Base-by-base conservation (phyloP, 1,140 invertebrate species). In the Bombus waltoni region DNA sequence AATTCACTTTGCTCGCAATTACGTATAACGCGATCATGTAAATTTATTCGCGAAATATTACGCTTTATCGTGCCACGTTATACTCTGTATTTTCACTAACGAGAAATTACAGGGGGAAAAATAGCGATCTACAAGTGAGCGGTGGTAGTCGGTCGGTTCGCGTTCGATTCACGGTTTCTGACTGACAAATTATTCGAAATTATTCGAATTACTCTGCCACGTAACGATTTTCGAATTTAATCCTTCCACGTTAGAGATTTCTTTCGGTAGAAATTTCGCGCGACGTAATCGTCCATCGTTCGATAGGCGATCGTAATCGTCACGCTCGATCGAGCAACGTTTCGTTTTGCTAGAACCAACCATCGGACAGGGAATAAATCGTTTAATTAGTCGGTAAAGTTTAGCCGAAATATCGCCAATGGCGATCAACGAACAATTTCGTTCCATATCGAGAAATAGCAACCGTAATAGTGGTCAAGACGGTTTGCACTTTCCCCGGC, bases 371-470 rank as follows among this genome's bases (percentile, higher is more conserved):
- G n/a, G 35, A 70, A 70, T 4, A 11, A 44, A 53, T 2, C 11
- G 66, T 53, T 70, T 47, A 38, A 87, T 88, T 83, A 75, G 32
- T 74, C 15, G 59, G 32, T n/a, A 42, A 28, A 40, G 15, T 35
- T n/a, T 35, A 42, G 40, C 18, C 13, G 35, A 13, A 35, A 75
- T 71, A 75, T 59, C 5, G 38, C 65, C 71, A 9, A 9, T n/a
- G 44, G 47, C 10, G 47, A 59, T 84, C 75, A 18, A 35, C 68
- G 18, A 62, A 82, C 83, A 84, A 88, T 93, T 92, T 93, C 77
- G 83, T 93, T 92, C 83, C 87, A 88, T 89, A 88, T 92, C 89
- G 89, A 90, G 88, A 92, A 92, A 90, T 90, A 88, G 89, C 90
- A 79, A 91, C 85, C 84, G 88, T 93, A 93, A 92, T 89, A 76